phyloP scores from a whole-genome alignment of 1,140 invertebrate species.

The Lepeophtheirus salmonis region DNA sequence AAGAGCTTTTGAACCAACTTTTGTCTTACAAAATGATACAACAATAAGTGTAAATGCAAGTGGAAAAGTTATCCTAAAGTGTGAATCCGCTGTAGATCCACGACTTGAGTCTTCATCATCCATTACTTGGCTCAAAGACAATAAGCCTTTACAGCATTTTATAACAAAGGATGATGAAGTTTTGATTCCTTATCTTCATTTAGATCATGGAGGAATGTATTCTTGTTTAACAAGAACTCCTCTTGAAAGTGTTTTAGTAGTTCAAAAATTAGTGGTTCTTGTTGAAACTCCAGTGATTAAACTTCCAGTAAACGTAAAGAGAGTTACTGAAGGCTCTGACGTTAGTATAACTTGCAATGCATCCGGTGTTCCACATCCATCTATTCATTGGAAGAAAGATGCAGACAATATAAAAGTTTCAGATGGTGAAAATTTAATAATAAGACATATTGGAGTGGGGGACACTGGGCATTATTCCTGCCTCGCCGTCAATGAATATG shows the following conservation, averaged over 20 bases:
- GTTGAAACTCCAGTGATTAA: background rate
- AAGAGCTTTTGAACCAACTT: background rate
- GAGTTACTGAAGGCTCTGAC: background rate
- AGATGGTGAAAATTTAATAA: background rate
- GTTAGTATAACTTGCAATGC: background rate
- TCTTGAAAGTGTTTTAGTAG: background rate
- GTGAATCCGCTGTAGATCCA: background rate
- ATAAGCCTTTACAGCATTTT: background rate
- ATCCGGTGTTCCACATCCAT: background rate
- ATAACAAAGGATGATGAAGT: background rate
- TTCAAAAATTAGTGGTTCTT: background rate
- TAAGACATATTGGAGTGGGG: background rate
- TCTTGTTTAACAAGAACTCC: background rate
- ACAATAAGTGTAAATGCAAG: background rate
- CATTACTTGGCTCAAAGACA: background rate
- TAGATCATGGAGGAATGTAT: slow-evolving; percentile 4
- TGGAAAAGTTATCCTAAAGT: background rate
- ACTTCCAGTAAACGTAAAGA: background rate
- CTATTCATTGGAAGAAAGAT: slow-evolving; percentile 4
- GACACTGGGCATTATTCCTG: slow-evolving; percentile 4
- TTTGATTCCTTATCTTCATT: slow-evolving; percentile 6
- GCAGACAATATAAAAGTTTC: background rate
- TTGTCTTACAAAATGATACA: background rate
- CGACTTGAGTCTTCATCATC: background rate
- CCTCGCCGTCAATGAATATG: slow-evolving; percentile 17